Conservation (phyloP, 2,797 vertebrate species). For the Oreochromis grahami region DNA sequence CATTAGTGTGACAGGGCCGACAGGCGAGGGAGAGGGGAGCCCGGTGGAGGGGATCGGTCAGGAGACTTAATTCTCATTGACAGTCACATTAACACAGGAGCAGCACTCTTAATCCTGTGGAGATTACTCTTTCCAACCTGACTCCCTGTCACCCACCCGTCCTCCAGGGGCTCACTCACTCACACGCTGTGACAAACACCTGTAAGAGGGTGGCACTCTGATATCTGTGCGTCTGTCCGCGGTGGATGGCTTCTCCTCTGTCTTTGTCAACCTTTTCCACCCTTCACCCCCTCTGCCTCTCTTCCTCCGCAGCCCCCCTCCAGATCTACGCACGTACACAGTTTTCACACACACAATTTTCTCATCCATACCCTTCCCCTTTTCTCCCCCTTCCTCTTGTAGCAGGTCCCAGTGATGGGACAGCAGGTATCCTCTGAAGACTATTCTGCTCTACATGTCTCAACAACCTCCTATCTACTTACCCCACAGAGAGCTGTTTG, state of each 20-base stretch:
- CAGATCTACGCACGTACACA: not conserved
- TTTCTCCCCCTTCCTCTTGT: not conserved
- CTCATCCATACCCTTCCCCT: not conserved
- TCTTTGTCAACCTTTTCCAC: conserved; percentile 31
- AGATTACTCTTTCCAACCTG: conserved; percentile 71
- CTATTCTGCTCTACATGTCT: conserved; percentile 34
- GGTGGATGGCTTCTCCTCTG: conserved; percentile 24
- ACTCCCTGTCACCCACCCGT: conserved; percentile 36
- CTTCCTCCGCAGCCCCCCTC: not conserved
- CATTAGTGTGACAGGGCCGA: conserved; percentile 56
- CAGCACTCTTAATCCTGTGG: conserved; percentile 72
- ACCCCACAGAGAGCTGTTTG: conserved; percentile 47
- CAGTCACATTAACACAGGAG: conserved; percentile 76
- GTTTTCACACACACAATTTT: conserved; percentile 12
- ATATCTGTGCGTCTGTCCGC: not conserved
- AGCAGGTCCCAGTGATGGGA: conserved; percentile 18
- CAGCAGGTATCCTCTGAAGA: conserved; percentile 27
- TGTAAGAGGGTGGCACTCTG: not conserved
- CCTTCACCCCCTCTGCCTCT: not conserved
- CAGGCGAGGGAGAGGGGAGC: conserved; percentile 1
- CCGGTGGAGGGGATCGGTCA: conserved; percentile 33
- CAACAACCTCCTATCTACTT: conserved; percentile 45
- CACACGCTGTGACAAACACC: conserved; percentile 14
- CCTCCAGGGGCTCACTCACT: not conserved
- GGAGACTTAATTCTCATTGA: conserved; percentile 78